phyloP scores from a whole-genome alignment of 2,113 vertebrate species.

The Tyrannus savana region DNA sequence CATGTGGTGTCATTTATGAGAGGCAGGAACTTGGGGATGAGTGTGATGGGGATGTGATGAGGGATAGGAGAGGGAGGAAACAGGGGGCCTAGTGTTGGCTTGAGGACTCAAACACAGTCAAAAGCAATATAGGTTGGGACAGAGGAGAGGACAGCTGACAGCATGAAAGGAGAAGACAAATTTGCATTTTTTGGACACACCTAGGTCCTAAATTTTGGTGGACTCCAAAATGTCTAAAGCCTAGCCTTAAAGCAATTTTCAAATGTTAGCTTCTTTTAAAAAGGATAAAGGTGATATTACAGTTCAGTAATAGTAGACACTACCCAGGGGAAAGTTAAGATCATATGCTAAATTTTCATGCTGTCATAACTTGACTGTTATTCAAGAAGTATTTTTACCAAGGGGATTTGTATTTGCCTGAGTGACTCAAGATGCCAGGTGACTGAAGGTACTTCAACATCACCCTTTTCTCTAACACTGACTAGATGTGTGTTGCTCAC shows the following conservation, averaged over 20 bases:
- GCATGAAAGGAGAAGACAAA: neutral
- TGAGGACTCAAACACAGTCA: neutral
- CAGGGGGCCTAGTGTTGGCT: neutral
- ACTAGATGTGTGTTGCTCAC: neutral
- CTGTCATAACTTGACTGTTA: neutral
- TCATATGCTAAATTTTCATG: neutral
- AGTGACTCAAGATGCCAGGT: neutral
- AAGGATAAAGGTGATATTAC: neutral
- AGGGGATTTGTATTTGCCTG: neutral
- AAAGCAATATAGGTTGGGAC: neutral
- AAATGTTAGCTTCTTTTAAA: neutral
- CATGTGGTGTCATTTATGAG: neutral
- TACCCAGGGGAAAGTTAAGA: neutral
- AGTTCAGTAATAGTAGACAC: neutral
- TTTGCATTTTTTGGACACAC: neutral
- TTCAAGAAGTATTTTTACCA: neutral
- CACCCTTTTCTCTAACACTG: neutral
- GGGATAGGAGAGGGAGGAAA: neutral
- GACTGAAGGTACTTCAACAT: neutral
- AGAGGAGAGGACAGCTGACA: neutral
- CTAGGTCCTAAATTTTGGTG: neutral
- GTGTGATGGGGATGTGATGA: neutral
- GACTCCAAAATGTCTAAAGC: neutral
- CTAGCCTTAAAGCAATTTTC: neutral
- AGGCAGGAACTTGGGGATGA: neutral